These are phyloP conservation scores for Centropus unirufus DNA, from an alignment of 2,113 vertebrate species.

Conservation along the genomic window DNA sequence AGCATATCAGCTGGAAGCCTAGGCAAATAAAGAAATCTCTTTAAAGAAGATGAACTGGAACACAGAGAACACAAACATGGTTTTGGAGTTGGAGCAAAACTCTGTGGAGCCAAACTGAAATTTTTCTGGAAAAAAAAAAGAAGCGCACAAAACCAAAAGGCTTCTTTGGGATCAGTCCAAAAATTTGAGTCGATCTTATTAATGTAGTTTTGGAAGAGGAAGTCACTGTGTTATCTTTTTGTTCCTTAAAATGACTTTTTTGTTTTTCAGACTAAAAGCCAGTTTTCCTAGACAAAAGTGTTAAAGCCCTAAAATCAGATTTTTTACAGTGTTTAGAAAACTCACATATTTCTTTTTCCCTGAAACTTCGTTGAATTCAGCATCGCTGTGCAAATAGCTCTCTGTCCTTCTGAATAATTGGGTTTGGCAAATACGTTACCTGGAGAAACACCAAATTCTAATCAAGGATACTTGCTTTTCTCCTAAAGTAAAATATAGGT, in stretches of 20 bases:
- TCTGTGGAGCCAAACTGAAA: neutral
- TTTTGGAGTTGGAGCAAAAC: neutral
- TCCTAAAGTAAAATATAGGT: neutral
- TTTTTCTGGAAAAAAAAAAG: neutral
- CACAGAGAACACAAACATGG: neutral
- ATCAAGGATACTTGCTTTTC: neutral
- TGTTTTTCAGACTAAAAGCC: neutral
- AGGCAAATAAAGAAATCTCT: neutral
- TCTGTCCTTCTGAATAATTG: neutral
- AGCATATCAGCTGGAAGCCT: neutral
- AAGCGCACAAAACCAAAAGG: rapidly evolving
- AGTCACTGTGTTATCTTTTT: neutral
- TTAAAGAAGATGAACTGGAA: neutral
- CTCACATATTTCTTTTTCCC: neutral
- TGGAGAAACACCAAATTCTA: neutral
- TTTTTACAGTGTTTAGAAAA: neutral
- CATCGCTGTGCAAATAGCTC: neutral
- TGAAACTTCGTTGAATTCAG: neutral
- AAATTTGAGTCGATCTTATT: neutral
- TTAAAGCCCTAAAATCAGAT: neutral
- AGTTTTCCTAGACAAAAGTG: neutral
- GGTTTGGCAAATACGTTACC: neutral
- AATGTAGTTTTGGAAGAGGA: neutral
- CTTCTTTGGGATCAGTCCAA: neutral
- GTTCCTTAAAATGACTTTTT: neutral